phyloP scores from a whole-genome alignment of 1,140 invertebrate genomes.

The Drosophila tsacasi region DNA sequence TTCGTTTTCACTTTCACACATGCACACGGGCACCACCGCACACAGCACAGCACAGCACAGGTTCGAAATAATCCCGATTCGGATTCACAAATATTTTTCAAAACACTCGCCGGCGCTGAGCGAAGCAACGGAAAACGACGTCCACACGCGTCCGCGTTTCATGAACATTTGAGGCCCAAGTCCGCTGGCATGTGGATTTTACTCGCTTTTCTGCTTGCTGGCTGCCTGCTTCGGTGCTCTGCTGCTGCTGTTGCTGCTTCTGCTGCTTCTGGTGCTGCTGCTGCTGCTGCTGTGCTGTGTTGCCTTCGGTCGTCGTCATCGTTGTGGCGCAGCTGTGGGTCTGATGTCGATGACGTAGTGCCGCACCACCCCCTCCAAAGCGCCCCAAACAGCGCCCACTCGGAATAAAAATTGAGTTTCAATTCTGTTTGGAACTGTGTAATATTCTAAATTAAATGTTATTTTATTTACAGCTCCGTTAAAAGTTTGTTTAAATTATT shows the following conservation, averaged over 20 bases:
- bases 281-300: conserved; percentile 22
- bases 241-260: conserved; percentile 18
- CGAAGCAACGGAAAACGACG: conserved; percentile 42
- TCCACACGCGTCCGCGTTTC: conserved; percentile 78
- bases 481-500: too few relatives aligned
- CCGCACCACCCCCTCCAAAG: conserved; percentile 20
- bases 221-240: conserved; percentile 39
- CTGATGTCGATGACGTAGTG: conserved; percentile 68
- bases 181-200: conserved; percentile 74
- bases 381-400: not conserved
- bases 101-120: conserved; percentile 30
- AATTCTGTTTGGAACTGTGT: not conserved
- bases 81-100: conserved; percentile 19
- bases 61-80: conserved; percentile 40
- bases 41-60: conserved; percentile 3
- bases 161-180: conserved; percentile 69
- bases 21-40: not conserved
- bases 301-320: conserved; percentile 44
- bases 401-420: not conserved
- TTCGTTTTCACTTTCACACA: conserved; percentile 69
- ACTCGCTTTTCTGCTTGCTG: conserved; percentile 52
- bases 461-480: not conserved
- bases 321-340: conserved; percentile 73
- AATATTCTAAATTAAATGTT: not conserved
- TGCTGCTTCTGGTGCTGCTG: conserved; percentile 10